phyloP scores from a whole-genome alignment of 2,113 vertebrate genomes.

The human region GRCh38 chr1:29474501-29475000 shows the following conservation, averaged over 20 bases:
- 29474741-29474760: not conserved
- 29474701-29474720: not conserved
- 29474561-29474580: rapidly evolving
- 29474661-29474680: not conserved
- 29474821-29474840: not conserved
- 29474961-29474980: not conserved
- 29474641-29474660: not conserved
- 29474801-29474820: not conserved
- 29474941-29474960: not conserved
- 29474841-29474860: not conserved
- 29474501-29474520: not conserved
- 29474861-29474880: not conserved
- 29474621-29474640: not conserved
- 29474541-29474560: not conserved
- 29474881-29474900: not conserved
- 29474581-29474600: not conserved
- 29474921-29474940: not conserved
- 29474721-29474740: not conserved
- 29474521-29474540: not conserved
- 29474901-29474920: not conserved
- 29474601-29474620: not conserved
- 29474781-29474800: not conserved
- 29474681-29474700: not conserved
- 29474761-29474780: not conserved
- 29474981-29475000: not conserved